Base-by-base conservation (phyloP, 2,797 vertebrate genomes). In the Holocentrus rufus region DNA sequence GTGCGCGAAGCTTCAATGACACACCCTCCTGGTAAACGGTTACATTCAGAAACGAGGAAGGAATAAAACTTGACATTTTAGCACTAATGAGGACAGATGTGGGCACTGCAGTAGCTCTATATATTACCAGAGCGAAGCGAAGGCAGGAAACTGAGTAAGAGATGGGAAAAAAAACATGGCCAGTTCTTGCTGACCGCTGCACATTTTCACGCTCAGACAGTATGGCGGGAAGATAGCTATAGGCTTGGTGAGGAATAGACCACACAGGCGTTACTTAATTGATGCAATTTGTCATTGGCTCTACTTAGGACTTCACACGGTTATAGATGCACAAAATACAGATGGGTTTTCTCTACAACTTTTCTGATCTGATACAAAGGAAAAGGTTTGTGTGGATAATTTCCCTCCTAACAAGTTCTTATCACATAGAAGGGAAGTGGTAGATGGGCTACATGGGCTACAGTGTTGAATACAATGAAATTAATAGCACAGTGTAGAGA, bases 71-170 rank as follows among this genome's bases (percentile, higher is more conserved):
- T 90, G 87, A 83, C 87, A 90, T 90, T 90, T 87, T 68, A 64
- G 49, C 63, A 46, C 85, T 92, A 90, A 91, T 87, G 88, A 90
- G 83, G 74, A 92, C 76, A 82, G 78, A 91, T 88, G 86, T 79
- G 80, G 57, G 68, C 57, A 62, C 57, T 23, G 44, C 7, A 18
- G 62, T 36, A 52, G 65, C 53, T 68, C 62, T 62, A 46, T 58
- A 85, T 64, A 39, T 77, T 85, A 82, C 59, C 52, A 58, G 63
- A 81, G 72, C 6, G 15, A 50, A 60, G 72, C 73, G 60, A 49
- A 47, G 31, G 61, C 23, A 17, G 70, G 59, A 68, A 65, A 75
- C 25, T 3, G 67, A 66, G 63, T 22, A 81, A 77, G 75, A 54
- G 31, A 62, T 53, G 27, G 50, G 76, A 73, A 80, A 87, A 84